These are phyloP conservation scores for Hybos culiciformis DNA, from an alignment of 2,888 invertebrate genomes.

Conservation along the genomic window DNA sequence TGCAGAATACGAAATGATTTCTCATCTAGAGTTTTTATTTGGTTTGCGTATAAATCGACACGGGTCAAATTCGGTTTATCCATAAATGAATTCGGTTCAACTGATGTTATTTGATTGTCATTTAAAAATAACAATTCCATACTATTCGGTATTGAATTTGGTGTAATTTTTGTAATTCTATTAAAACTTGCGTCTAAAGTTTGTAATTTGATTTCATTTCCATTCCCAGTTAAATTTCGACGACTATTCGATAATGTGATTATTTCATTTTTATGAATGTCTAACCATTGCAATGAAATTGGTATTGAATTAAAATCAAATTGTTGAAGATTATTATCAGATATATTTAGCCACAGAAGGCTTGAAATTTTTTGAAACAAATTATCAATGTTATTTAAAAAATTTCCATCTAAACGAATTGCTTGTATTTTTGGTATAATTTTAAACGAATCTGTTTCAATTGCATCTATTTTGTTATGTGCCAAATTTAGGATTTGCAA, in stretches of 20 bases:
- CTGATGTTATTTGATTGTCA: slow-evolving; percentile 72
- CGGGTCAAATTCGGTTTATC: slow-evolving; percentile 78
- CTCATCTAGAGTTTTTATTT: slow-evolving; percentile 78
- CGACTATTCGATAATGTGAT: slow-evolving; percentile 64
- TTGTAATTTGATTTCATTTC: slow-evolving; percentile 55
- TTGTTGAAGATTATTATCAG: slow-evolving; percentile 76
- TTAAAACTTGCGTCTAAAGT: slow-evolving; percentile 87
- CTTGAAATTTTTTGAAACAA: slow-evolving; percentile 72
- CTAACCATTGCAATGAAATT: slow-evolving; percentile 70
- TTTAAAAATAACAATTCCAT: slow-evolving; percentile 76
- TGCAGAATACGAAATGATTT: slow-evolving; percentile 73
- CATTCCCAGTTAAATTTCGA: slow-evolving; percentile 52
- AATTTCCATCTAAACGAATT: slow-evolving; percentile 74
- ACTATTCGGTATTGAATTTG: slow-evolving; percentile 66
- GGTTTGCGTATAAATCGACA: slow-evolving; percentile 86
- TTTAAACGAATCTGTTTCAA: slow-evolving; percentile 72
- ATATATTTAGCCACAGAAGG: slow-evolving; percentile 78
- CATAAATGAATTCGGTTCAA: slow-evolving; percentile 80
- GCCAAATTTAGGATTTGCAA: slow-evolving; percentile 79
- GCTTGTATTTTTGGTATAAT: slow-evolving; percentile 68
- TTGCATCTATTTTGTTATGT: slow-evolving; percentile 62
- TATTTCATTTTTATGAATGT: slow-evolving; percentile 77
- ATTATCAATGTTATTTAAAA: slow-evolving; percentile 65
- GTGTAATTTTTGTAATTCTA: slow-evolving; percentile 61
- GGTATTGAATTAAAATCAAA: slow-evolving; percentile 83